These are phyloP conservation scores for Tachypleus tridentatus DNA, from an alignment of 1,140 invertebrate species.

Conservation along the genomic window DNA sequence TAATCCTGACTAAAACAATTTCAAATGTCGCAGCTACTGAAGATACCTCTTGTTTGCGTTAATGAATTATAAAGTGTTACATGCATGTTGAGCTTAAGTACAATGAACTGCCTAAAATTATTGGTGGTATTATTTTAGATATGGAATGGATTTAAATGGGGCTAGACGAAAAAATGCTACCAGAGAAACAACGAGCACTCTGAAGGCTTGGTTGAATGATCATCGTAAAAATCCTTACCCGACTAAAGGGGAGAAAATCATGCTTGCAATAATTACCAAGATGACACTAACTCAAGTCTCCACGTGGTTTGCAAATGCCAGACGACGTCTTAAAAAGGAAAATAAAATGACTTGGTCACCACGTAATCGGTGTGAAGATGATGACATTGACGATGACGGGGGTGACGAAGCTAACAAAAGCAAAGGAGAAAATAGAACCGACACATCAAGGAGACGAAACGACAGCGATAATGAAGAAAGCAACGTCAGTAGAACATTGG, in stretches of 20 bases:
- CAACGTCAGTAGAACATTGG: no score
- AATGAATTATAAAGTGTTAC: no score
- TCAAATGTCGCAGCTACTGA: no score
- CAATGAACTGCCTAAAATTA: no score
- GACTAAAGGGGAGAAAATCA: slow-evolving; percentile 47
- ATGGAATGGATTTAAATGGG: slow-evolving; percentile 80
- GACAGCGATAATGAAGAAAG: no score
- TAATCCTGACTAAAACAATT: no score
- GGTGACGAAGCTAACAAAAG: slow-evolving; percentile 1
- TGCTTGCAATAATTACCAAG: slow-evolving; percentile 46
- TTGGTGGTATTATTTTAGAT: slow-evolving; percentile 41
- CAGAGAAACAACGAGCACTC: slow-evolving; percentile 86
- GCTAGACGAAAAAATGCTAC: slow-evolving; percentile 91
- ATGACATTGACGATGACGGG: slow-evolving; percentile 27
- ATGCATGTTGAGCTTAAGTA: no score
- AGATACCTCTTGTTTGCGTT: no score
- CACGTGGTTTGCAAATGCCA: slow-evolving; percentile 49
- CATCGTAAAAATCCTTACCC: slow-evolving; percentile 68
- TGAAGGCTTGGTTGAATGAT: slow-evolving; percentile 87
- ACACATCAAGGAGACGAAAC: no score
- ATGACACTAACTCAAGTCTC: slow-evolving; percentile 48
- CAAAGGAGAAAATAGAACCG: no score
- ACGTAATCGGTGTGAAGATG: slow-evolving; percentile 38
- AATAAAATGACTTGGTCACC: slow-evolving; percentile 48
- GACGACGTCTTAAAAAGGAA: slow-evolving; percentile 43